These are phyloP conservation scores for Platycercus adscitus DNA, from an alignment of 2,113 vertebrate species.

Conservation along the genomic window DNA sequence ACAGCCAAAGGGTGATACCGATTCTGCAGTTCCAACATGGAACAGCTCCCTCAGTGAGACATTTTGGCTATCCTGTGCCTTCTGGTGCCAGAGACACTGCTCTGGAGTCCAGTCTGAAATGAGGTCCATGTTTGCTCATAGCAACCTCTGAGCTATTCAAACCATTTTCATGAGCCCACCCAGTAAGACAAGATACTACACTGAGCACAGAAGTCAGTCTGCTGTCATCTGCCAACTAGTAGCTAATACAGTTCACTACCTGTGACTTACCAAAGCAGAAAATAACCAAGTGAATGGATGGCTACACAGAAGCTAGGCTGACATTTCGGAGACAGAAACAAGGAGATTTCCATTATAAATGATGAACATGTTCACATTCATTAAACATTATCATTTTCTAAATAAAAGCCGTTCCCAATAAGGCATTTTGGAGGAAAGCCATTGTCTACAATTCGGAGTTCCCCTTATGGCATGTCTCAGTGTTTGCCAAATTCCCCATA, in stretches of 20 bases:
- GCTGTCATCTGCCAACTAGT: not conserved
- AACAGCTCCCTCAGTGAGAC: not conserved
- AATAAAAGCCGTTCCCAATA: constrained; percentile 17
- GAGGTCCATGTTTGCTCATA: not conserved
- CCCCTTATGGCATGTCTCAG: not conserved
- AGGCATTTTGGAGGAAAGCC: constrained; percentile 52
- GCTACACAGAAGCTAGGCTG: constrained; percentile 5
- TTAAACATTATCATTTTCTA: constrained; percentile 41
- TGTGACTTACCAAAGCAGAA: not conserved
- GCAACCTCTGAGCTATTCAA: not conserved
- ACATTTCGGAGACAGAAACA: not conserved
- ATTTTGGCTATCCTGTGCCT: not conserved
- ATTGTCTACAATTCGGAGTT: constrained; percentile 39
- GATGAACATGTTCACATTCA: not conserved
- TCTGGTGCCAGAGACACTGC: not conserved
- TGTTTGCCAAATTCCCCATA: constrained; percentile 37
- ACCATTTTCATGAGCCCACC: not conserved
- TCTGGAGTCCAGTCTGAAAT: not conserved
- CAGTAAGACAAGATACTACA: not conserved
- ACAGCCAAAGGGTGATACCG: not conserved
- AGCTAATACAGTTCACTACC: not conserved
- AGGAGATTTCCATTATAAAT: not conserved
- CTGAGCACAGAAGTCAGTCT: not conserved
- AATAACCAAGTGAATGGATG: not conserved
- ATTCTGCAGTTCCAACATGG: accelerated